phyloP scores from a whole-genome alignment of 2,888 invertebrate genomes.

The Apotomis capreana region DNA sequence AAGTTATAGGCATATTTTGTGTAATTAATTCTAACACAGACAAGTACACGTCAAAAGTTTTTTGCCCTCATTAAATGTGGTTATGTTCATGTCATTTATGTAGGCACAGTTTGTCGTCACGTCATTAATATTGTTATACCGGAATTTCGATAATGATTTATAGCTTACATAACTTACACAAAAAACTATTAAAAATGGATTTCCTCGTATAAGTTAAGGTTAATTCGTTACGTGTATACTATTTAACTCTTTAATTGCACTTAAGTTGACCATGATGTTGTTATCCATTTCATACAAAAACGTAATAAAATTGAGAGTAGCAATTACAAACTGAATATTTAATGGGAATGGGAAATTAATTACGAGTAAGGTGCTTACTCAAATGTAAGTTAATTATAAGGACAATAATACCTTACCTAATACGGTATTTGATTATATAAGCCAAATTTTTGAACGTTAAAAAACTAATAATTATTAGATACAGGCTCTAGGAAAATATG shows the following conservation, averaged over 20 bases:
- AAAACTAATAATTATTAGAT: too few relatives aligned
- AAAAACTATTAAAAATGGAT: neutral
- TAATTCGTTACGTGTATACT: neutral
- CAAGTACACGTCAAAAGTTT: constrained; percentile 17
- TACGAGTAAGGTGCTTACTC: too few relatives aligned
- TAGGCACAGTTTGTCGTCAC: constrained; percentile 36
- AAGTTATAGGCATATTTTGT: neutral
- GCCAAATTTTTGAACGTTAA: too few relatives aligned
- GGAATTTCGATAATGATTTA: constrained; percentile 40
- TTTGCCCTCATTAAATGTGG: constrained; percentile 28
- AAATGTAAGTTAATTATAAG: too few relatives aligned
- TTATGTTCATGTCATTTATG: constrained; percentile 25
- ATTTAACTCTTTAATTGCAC: neutral
- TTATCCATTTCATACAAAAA: too few relatives aligned
- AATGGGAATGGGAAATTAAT: too few relatives aligned
- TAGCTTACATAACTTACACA: constrained; percentile 9
- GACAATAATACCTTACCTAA: too few relatives aligned
- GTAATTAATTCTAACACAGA: constrained; percentile 28
- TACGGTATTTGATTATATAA: too few relatives aligned
- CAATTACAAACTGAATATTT: too few relatives aligned
- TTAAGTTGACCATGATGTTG: too few relatives aligned
- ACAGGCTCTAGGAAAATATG: too few relatives aligned
- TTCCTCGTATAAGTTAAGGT: constrained; percentile 18
- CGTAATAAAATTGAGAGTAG: too few relatives aligned
- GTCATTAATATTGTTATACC: constrained; percentile 32